Conservation (phyloP, 2,797 vertebrate species). For the Poeciliopsis presidionis region DNA sequence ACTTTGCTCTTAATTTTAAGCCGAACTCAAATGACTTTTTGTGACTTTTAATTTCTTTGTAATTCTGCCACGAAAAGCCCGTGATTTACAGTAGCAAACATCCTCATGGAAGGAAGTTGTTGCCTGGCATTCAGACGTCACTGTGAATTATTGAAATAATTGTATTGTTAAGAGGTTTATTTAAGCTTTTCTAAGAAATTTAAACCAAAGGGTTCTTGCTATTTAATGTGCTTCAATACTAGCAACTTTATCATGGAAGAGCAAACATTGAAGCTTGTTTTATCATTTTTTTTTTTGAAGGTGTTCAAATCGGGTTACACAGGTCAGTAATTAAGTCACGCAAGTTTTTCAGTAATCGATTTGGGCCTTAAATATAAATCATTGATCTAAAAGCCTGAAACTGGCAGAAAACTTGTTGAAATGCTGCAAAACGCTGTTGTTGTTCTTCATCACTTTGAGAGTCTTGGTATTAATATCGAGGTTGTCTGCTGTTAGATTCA, state of each 20-base stretch:
- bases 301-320: background rate
- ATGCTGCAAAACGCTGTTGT: background rate
- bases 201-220: background rate
- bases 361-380: background rate
- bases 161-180: background rate
- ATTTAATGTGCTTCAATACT: background rate
- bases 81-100: background rate
- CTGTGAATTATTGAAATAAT: background rate
- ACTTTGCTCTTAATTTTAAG: background rate
- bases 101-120: background rate
- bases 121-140: background rate
- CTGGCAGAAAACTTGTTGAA: background rate
- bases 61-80: background rate
- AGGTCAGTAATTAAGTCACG: background rate
- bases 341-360: background rate
- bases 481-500: background rate
- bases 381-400: background rate
- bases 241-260: background rate
- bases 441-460: background rate
- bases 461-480: background rate
- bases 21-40: background rate
- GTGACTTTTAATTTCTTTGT: background rate
- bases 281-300: background rate
- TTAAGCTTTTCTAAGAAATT: background rate
- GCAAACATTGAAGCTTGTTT: background rate